Percentiles rank a stretch among this genome's conserved stretches.
Conservation (phyloP, 1,140 invertebrate genomes). For the Amyelois transitella region DNA sequence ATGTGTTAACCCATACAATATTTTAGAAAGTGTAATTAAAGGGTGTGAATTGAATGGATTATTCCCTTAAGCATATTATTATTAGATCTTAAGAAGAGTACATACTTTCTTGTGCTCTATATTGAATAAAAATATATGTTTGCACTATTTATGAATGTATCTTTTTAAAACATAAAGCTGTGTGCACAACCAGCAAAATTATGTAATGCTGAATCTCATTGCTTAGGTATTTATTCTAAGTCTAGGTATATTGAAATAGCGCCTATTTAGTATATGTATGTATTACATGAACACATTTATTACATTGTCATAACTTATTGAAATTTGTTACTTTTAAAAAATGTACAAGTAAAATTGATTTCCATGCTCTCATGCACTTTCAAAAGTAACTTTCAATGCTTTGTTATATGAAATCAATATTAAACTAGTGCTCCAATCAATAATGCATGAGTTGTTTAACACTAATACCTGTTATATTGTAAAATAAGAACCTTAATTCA, state of each 20-base stretch:
- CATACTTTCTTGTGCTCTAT: not conserved
- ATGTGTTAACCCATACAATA: slow-evolving; percentile 23
- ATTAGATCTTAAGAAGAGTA: slow-evolving; percentile 16
- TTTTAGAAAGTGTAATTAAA: slow-evolving; percentile 21
- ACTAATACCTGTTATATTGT: no score
- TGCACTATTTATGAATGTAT: not conserved
- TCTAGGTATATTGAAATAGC: not conserved
- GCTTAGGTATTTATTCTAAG: not conserved
- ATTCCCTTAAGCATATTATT: no score
- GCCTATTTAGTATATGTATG: not conserved
- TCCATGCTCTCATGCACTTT: not conserved
- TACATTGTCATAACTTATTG: not conserved
- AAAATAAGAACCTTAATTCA: no score
- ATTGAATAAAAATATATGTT: not conserved
- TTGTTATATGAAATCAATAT: not conserved
- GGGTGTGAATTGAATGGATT: no score
- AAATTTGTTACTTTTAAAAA: no score
- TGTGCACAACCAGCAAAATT: not conserved
- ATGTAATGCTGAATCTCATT: not conserved
- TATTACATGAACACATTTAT: not conserved
- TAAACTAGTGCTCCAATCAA: not conserved
- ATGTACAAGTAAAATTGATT: no score
- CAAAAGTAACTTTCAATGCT: not conserved
- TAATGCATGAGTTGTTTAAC: not conserved
- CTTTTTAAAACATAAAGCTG: not conserved